Percentiles rank a stretch among this genome's conserved stretches.
phyloP scores from a whole-genome alignment of 2,888 invertebrate genomes.

The Anoplius nigerrimus region DNA sequence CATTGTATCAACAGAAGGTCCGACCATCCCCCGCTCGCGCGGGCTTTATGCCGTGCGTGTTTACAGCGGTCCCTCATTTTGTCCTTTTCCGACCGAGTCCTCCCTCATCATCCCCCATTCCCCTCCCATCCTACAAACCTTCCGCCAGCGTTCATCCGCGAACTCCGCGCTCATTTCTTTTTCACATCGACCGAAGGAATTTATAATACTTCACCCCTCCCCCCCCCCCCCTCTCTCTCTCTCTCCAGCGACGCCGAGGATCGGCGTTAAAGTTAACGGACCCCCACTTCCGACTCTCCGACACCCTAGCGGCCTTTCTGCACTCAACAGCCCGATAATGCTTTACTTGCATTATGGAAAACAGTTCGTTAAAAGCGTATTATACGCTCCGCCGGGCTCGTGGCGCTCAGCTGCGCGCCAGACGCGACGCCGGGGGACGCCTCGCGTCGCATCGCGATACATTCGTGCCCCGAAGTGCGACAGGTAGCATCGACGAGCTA shows the following conservation, averaged over 20 bases:
- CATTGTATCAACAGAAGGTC: neutral
- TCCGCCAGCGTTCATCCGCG: neutral
- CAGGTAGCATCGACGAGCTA: too few relatives aligned
- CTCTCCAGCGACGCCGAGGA: conserved; percentile 42
- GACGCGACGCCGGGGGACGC: conserved; percentile 27
- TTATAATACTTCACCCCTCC: conserved; percentile 47
- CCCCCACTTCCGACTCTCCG: conserved; percentile 46
- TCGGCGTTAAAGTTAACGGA: conserved; percentile 60
- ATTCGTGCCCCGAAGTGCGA: neutral
- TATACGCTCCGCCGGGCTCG: conserved; percentile 49
- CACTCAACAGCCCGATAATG: conserved; percentile 62
- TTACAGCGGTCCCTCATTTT: conserved; percentile 19
- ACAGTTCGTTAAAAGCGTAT: conserved; percentile 65
- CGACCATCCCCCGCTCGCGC: neutral
- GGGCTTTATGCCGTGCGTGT: conserved; percentile 27
- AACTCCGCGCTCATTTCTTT: neutral
- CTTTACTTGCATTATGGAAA: conserved; percentile 68
- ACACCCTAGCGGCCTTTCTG: conserved; percentile 6
- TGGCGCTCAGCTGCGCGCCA: conserved; percentile 19
- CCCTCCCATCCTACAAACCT: too few relatives aligned
- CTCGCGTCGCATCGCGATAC: neutral
- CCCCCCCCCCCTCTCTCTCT: neutral
- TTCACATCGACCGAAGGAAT: conserved; percentile 38
- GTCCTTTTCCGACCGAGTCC: conserved; percentile 12
- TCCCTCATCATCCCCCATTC: conserved; percentile 6